Conservation (phyloP, 2,888 invertebrate genomes). For the Stenotaenia linearis region DNA sequence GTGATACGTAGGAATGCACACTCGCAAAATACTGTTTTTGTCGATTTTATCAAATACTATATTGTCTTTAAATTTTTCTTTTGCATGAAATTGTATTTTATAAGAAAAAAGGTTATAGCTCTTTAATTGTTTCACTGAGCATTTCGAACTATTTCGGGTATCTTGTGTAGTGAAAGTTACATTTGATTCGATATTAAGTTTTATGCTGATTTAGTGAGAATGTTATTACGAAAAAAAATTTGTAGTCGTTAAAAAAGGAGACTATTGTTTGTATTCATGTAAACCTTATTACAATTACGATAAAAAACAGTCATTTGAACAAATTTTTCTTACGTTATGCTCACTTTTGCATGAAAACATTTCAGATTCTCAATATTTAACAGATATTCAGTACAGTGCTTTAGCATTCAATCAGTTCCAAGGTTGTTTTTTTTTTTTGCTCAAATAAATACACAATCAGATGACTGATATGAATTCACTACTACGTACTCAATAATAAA, state of each 20-base stretch:
- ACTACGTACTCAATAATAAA: not conserved
- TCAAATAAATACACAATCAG: not conserved
- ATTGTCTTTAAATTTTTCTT: not conserved
- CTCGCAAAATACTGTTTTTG: not conserved
- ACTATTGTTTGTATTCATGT: conserved; percentile 16
- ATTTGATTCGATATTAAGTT: not conserved
- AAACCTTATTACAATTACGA: conserved; percentile 20
- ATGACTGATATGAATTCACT: not conserved
- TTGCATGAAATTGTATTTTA: not conserved
- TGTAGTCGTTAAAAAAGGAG: not conserved
- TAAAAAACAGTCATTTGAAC: conserved; percentile 14
- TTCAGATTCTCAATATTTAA: no score
- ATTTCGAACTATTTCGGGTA: not conserved
- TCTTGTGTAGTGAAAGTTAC: not conserved
- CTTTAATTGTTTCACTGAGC: not conserved
- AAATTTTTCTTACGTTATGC: not conserved
- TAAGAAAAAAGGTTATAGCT: not conserved
- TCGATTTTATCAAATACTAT: not conserved
- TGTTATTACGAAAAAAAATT: not conserved
- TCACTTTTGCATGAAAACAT: not conserved
- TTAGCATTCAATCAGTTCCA: not conserved
- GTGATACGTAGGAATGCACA: not conserved
- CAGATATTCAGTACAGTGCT: not conserved
- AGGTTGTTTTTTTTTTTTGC: not conserved
- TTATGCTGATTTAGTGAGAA: not conserved